These are phyloP conservation scores for Cynaeus angustus DNA, from an alignment of 2,888 invertebrate species.

Conservation along the genomic window DNA sequence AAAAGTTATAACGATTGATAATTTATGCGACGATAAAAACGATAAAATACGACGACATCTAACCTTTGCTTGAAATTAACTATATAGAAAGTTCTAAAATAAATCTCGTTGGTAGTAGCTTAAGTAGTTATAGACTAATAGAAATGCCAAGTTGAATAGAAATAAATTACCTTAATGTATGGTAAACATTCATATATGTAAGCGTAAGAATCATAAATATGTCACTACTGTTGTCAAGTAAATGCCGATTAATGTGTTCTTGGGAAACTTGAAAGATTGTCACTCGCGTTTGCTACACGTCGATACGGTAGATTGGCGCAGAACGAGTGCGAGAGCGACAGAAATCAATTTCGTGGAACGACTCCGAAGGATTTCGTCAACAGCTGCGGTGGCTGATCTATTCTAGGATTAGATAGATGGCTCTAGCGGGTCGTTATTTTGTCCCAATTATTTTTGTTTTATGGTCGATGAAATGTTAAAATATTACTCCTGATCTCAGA, in stretches of 20 bases:
- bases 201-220: slow-evolving; percentile 72
- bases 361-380: slow-evolving; percentile 55
- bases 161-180: slow-evolving; percentile 73
- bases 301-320: slow-evolving; percentile 42
- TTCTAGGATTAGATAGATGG: slow-evolving; percentile 67
- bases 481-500: slow-evolving; percentile 61
- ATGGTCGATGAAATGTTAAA: slow-evolving; percentile 67
- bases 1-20: slow-evolving; percentile 61
- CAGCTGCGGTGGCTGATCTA: slow-evolving; percentile 67
- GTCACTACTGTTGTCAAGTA: slow-evolving; percentile 72
- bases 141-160: slow-evolving; percentile 71
- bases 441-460: slow-evolving; percentile 70
- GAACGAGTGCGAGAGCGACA: slow-evolving; percentile 21
- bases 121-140: slow-evolving; percentile 71
- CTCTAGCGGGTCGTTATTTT: slow-evolving; percentile 67
- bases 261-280: slow-evolving; percentile 68
- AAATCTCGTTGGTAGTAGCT: slow-evolving; percentile 67
- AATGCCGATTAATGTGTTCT: slow-evolving; percentile 72
- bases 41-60: slow-evolving; percentile 65
- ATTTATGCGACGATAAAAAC: slow-evolving; percentile 64
- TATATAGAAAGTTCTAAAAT: slow-evolving; percentile 67
- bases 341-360: slow-evolving; percentile 26
- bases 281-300: slow-evolving; percentile 61
- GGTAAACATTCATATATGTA: slow-evolving; percentile 72
- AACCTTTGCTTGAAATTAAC: slow-evolving; percentile 66